Conservation (phyloP, 1,140 invertebrate genomes). For the Drosophila equinoxialis region DNA sequence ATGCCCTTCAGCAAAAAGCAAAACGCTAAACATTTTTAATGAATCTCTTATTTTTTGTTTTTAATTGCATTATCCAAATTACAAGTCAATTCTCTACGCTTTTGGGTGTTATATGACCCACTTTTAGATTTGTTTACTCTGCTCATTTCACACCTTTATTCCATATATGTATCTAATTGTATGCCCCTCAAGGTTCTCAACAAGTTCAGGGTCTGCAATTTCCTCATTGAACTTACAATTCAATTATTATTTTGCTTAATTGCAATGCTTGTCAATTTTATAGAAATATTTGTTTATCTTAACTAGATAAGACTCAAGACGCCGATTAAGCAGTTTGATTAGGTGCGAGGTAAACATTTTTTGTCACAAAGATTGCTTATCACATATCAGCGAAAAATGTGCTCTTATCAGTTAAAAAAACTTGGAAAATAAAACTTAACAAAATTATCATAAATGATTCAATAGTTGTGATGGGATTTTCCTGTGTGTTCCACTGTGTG, state of each 20-base stretch:
- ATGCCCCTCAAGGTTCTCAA: slow-evolving; percentile 24
- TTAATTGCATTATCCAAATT: slow-evolving; percentile 37
- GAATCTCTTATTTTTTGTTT: slow-evolving; percentile 16
- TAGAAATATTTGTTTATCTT: neutral
- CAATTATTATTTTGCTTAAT: slow-evolving; percentile 1
- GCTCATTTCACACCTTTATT: slow-evolving; percentile 50
- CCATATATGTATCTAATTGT: slow-evolving; percentile 21
- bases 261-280: slow-evolving; percentile 3
- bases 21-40: slow-evolving; percentile 35
- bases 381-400: neutral
- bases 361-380: slow-evolving; percentile 52
- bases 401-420: slow-evolving; percentile 16
- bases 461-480: neutral
- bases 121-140: slow-evolving; percentile 28
- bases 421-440: neutral
- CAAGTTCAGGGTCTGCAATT: slow-evolving; percentile 47
- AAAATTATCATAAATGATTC: neutral
- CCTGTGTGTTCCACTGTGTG: neutral
- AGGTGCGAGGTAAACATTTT: slow-evolving; percentile 57
- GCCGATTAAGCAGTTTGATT: slow-evolving; percentile 42
- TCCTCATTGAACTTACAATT: slow-evolving; percentile 14
- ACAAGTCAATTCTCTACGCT: slow-evolving; percentile 29
- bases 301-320: slow-evolving; percentile 31
- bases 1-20: slow-evolving; percentile 4
- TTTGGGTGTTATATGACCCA: slow-evolving; percentile 65